Base-by-base conservation (phyloP, 2,113 vertebrate genomes). In the Lagenorhynchus albirostris region DNA sequence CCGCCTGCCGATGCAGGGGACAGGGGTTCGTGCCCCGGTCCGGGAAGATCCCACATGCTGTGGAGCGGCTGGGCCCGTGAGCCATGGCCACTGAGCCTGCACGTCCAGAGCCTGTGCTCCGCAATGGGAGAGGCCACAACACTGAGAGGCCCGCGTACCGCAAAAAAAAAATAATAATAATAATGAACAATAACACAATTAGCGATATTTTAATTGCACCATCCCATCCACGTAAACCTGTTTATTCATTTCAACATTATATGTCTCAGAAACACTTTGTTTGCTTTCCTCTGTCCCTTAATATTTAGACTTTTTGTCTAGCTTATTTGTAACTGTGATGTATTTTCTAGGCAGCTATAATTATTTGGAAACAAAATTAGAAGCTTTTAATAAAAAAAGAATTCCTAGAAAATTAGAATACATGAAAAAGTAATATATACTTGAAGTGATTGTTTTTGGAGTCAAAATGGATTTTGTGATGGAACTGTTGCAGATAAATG, bases 381-480 rank as follows among this genome's bases (percentile, higher is more conserved):
- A 79, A 85, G 29, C 26, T 81, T 96, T 62, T 94, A 82, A 65
- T 70, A 80, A 90, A 89, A 89, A 89, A 94, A 92, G 85, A 70
- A 21, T n/a, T 58, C 4, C 5, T 93, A 50, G 77, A 79, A 95
- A 65, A 58, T 89, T 93, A 89, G 77, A 91, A 44, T 15, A 91
- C n/a, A 63, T 58, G 5, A 79, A 84, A 86, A 80, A 89, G 12
- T n/a, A 85, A 85, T 71, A 76, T 31, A 44, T 6, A 76, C 53
- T 93, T 70, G 29, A 97, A 96, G n/a, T 3, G 73, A 60, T 14
- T 96, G 47, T 21, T 67, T 95, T 95, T 63, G 25, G 23, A 68
- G 14, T 86, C 25, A 80, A 93, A 73, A 62, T 58, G 26, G 3
- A 88, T 97, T 97, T 94, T 95, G 53, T 47, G 50, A 80, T 95